Conservation (phyloP, 2,797 vertebrate genomes). For the Alfaro cultratus region DNA sequence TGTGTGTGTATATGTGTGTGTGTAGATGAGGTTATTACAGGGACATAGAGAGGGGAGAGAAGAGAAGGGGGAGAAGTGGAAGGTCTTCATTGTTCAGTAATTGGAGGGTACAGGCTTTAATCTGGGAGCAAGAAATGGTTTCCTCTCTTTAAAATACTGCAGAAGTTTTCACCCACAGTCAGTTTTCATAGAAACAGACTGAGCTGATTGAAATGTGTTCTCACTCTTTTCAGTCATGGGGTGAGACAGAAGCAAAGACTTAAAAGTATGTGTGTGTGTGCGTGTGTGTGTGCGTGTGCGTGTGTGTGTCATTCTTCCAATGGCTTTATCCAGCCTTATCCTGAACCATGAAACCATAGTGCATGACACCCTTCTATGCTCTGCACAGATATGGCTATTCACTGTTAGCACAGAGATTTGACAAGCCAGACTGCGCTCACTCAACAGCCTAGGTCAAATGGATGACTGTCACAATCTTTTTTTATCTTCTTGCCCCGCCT, state of each 20-base stretch:
- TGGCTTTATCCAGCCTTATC: slow-evolving; percentile 92
- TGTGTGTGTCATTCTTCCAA: slow-evolving; percentile 83
- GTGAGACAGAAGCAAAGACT: slow-evolving; percentile 41
- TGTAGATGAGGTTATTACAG: slow-evolving; percentile 92
- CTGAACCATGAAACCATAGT: slow-evolving; percentile 91
- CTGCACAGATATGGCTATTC: slow-evolving; percentile 93
- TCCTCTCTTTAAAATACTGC: slow-evolving; percentile 37
- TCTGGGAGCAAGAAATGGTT: slow-evolving; percentile 86
- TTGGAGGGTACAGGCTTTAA: slow-evolving; percentile 92
- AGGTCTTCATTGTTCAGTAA: slow-evolving; percentile 92
- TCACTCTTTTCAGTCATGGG: slow-evolving; percentile 33
- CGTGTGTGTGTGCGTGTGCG: not conserved
- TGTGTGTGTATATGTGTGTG: slow-evolving; percentile 92
- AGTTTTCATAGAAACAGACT: slow-evolving; percentile 34
- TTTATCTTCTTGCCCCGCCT: slow-evolving; percentile 49
- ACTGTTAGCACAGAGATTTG: slow-evolving; percentile 93
- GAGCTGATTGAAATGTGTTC: slow-evolving; percentile 40
- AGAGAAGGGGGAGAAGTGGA: slow-evolving; percentile 26
- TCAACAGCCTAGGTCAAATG: slow-evolving; percentile 95
- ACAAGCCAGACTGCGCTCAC: slow-evolving; percentile 96
- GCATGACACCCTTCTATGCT: slow-evolving; percentile 91
- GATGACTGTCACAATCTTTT: slow-evolving; percentile 82
- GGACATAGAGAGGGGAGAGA: slow-evolving; percentile 40
- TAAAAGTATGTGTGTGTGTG: slow-evolving; percentile 37
- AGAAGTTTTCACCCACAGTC: slow-evolving; percentile 31